Evolutionary conservation across 1,140 invertebrate genomes (phyloP).

Genomic region (Homalodisca vitripennis): DNA sequence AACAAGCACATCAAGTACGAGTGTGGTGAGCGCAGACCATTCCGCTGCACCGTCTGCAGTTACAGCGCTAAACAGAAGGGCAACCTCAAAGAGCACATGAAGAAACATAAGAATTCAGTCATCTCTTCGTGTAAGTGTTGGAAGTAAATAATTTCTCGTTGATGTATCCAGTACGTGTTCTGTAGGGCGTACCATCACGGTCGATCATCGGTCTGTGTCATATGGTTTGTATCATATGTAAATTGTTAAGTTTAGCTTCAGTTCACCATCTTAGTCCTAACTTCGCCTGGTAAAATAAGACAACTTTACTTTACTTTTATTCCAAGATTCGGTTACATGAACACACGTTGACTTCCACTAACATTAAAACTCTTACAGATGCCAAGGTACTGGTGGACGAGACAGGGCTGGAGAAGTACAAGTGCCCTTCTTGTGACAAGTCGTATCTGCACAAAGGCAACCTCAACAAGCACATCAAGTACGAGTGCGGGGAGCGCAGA

Average conservation of each 20-base stretch:
- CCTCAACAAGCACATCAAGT: slow-evolving; percentile 46
- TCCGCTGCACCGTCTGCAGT: slow-evolving; percentile 47
- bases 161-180: no score
- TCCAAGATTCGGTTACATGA: no score
- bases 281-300: no score
- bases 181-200: no score
- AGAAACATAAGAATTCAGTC: no score
- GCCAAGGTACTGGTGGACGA: background rate
- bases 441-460: slow-evolving; percentile 40
- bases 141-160: no score
- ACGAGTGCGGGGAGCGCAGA: slow-evolving; percentile 50
- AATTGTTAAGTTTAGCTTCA: background rate
- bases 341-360: no score
- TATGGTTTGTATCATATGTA: background rate
- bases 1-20: slow-evolving; percentile 48
- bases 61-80: slow-evolving; percentile 47
- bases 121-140: no score
- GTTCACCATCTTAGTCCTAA: no score
- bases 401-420: slow-evolving; percentile 11
- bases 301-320: no score
- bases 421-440: slow-evolving; percentile 39
- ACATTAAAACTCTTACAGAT: background rate
- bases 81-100: slow-evolving; percentile 35
- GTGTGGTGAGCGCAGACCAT: slow-evolving; percentile 48
- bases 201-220: no score